phyloP scores from a whole-genome alignment of 2,888 invertebrate species.

The Eurytoma californica region DNA sequence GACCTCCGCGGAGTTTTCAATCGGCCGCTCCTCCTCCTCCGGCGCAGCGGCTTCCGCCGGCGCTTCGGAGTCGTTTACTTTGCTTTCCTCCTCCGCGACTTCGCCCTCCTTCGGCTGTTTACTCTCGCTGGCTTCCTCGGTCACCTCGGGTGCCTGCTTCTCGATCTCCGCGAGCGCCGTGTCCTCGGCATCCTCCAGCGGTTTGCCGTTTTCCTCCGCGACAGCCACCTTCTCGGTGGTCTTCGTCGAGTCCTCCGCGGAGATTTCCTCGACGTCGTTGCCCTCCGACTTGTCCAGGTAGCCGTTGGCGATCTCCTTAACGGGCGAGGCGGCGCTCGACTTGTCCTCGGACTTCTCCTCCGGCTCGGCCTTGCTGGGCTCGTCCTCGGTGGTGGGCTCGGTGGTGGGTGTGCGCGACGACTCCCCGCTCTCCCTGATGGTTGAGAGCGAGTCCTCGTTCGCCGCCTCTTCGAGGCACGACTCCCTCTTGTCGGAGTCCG shows the following conservation, averaged over 20 bases:
- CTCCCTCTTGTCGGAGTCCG: slow-evolving; percentile 58
- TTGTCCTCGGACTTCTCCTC: slow-evolving; percentile 43
- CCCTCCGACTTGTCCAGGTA: slow-evolving; percentile 49
- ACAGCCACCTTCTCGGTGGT: slow-evolving; percentile 33
- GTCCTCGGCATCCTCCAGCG: background rate
- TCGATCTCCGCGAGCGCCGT: slow-evolving; percentile 15
- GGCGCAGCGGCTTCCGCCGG: slow-evolving; percentile 6
- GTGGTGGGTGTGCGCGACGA: slow-evolving; percentile 32
- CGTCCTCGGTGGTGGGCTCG: slow-evolving; percentile 32
- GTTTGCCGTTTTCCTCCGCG: slow-evolving; percentile 11
- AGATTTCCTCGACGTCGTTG: slow-evolving; percentile 41
- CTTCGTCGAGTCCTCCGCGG: slow-evolving; percentile 46
- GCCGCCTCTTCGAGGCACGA: slow-evolving; percentile 49
- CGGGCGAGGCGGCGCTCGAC: slow-evolving; percentile 40
- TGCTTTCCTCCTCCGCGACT: slow-evolving; percentile 37
- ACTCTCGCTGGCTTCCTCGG: slow-evolving; percentile 45
- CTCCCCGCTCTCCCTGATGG: slow-evolving; percentile 50
- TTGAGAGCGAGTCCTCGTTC: slow-evolving; percentile 53
- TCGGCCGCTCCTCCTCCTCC: slow-evolving; percentile 1
- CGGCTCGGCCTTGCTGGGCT: slow-evolving; percentile 42
- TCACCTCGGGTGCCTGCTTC: slow-evolving; percentile 17
- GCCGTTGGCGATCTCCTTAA: slow-evolving; percentile 57
- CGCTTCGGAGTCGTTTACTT: slow-evolving; percentile 44
- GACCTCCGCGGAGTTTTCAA: slow-evolving; percentile 7
- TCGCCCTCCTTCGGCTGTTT: slow-evolving; percentile 29